These are phyloP conservation scores for Drosophila setifemur DNA, from an alignment of 1,140 invertebrate species.

Conservation along the genomic window DNA sequence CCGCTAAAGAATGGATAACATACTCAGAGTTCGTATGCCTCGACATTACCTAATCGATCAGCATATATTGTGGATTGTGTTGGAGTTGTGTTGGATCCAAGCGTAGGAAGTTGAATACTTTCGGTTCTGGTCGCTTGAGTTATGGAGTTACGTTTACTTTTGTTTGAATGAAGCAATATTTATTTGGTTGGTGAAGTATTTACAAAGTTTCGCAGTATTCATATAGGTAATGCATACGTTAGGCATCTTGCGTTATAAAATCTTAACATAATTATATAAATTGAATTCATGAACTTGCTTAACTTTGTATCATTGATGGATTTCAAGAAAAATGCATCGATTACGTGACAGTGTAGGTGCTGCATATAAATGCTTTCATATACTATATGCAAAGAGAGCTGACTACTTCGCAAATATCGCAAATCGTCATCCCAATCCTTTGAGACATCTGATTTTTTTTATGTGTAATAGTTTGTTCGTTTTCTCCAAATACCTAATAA, in stretches of 20 bases:
- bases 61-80: constrained; percentile 20
- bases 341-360: constrained; percentile 59
- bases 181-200: constrained; percentile 65
- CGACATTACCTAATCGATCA: constrained; percentile 29
- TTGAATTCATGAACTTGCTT: constrained; percentile 57
- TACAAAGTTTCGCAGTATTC: constrained; percentile 61
- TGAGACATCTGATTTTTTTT: constrained; percentile 17
- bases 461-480: constrained; percentile 63
- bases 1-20: constrained; percentile 70
- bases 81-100: constrained; percentile 37
- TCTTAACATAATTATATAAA: constrained; percentile 80
- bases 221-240: constrained; percentile 48
- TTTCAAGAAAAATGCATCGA: constrained; percentile 68
- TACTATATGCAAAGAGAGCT: constrained; percentile 53
- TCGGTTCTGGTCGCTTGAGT: constrained; percentile 10
- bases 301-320: constrained; percentile 33
- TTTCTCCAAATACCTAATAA: constrained; percentile 48
- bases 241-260: constrained; percentile 74
- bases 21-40: constrained; percentile 33
- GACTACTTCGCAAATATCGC: constrained; percentile 68
- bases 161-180: constrained; percentile 72
- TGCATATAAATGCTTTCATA: background rate
- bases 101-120: constrained; percentile 37
- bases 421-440: constrained; percentile 21
- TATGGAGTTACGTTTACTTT: constrained; percentile 31